These are phyloP conservation scores for Odontamblyopus rebecca DNA, from an alignment of 2,797 vertebrate species.

Conservation along the genomic window DNA sequence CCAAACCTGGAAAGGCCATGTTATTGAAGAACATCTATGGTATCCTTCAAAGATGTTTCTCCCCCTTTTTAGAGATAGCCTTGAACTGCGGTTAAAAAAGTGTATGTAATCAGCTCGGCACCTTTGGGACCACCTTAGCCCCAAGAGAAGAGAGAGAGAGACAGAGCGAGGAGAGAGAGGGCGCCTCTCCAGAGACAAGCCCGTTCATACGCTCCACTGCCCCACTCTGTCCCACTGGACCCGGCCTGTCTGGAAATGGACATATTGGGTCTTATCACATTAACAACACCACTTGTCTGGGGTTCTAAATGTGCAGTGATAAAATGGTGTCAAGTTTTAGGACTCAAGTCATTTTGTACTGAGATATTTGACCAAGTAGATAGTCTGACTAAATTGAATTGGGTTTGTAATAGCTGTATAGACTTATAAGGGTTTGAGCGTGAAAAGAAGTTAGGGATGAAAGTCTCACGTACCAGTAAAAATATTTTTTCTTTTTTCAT, in stretches of 20 bases:
- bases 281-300: constrained; percentile 9
- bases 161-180: neutral
- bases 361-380: constrained; percentile 7
- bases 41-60: constrained; percentile 11
- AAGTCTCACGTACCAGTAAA: no score
- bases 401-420: neutral
- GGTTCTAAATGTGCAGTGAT: neutral
- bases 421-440: neutral
- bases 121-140: constrained; percentile 11
- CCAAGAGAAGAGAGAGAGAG: neutral
- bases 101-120: constrained; percentile 3
- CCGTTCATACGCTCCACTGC: constrained; percentile 7
- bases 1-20: constrained; percentile 5
- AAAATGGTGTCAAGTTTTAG: constrained; percentile 4
- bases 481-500: no score
- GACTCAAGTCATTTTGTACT: neutral
- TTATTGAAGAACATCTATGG: constrained; percentile 12
- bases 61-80: constrained; percentile 3
- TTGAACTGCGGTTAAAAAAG: constrained; percentile 9
- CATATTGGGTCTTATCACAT: constrained; percentile 6
- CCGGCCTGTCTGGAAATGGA: neutral
- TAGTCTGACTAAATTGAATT: neutral
- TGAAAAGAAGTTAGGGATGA: neutral
- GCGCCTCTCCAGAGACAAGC: neutral
- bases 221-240: constrained; percentile 2